Evolutionary conservation across 2,113 vertebrate species (phyloP).

Genomic region (Gallinago undulata): DNA sequence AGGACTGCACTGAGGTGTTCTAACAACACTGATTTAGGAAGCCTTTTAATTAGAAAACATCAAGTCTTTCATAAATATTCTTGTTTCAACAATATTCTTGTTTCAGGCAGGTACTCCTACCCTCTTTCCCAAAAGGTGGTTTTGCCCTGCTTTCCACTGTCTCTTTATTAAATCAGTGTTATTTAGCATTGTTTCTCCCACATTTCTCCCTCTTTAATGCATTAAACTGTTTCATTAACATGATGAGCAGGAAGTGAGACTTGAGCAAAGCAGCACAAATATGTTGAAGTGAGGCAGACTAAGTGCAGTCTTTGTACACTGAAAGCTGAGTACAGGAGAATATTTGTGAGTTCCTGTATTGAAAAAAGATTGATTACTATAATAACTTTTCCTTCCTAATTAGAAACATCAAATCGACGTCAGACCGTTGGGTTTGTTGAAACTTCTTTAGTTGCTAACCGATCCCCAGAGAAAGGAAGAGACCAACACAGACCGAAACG

Average conservation of each 20-base stretch:
- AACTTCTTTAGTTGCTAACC: slow-evolving; percentile 44
- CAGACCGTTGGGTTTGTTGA: slow-evolving; percentile 82
- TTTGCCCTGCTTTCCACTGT: neutral
- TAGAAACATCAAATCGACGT: slow-evolving; percentile 77
- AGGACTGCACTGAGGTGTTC: neutral
- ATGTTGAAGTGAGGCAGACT: neutral
- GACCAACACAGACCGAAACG: slow-evolving; percentile 79
- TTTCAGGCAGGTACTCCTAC: neutral
- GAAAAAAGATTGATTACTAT: neutral
- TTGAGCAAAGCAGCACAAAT: neutral
- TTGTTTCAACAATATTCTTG: neutral
- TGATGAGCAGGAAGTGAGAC: neutral
- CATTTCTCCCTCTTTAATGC: neutral
- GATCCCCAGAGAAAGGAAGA: slow-evolving; percentile 73
- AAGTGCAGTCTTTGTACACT: neutral
- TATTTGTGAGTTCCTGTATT: neutral
- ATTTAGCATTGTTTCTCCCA: neutral
- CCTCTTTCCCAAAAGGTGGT: neutral
- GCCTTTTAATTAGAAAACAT: neutral
- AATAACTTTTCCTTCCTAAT: neutral
- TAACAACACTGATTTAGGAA: neutral
- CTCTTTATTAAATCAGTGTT: neutral
- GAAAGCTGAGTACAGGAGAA: neutral
- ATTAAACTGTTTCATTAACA: neutral
- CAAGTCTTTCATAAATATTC: neutral